A percentile compares a stretch with the other conserved stretches of the same genome.
These are phyloP conservation scores for Harpagifer antarcticus DNA, from an alignment of 2,797 vertebrate species.

Conservation along the genomic window DNA sequence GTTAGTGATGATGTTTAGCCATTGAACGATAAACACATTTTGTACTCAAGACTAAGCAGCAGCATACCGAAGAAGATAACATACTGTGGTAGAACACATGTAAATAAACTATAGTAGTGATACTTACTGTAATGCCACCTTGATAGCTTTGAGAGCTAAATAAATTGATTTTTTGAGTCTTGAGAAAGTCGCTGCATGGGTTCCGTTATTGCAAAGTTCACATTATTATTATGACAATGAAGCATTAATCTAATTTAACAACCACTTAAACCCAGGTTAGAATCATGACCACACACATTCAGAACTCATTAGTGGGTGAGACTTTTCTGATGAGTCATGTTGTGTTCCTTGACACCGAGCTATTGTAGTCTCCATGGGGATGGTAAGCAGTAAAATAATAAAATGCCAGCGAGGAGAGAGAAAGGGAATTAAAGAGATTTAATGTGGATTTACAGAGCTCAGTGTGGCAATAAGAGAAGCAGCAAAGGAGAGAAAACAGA, in stretches of 20 bases:
- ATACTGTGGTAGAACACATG: constrained; percentile 61
- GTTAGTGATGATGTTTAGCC: constrained; percentile 44
- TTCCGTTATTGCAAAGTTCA: background rate
- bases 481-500: constrained; percentile 23
- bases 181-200: constrained; percentile 17
- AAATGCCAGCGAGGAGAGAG: constrained; percentile 27
- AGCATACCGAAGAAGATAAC: constrained; percentile 9
- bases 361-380: constrained; percentile 47
- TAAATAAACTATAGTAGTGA: constrained; percentile 77
- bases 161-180: constrained; percentile 71
- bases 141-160: constrained; percentile 64
- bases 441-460: constrained; percentile 29
- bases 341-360: constrained; percentile 41
- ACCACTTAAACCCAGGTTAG: constrained; percentile 2
- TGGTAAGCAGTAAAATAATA: constrained; percentile 16
- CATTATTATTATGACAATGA: background rate
- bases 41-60: constrained; percentile 52
- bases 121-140: constrained; percentile 27
- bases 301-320: constrained; percentile 42
- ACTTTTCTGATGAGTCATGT: constrained; percentile 52
- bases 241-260: constrained; percentile 9
- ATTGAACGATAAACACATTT: constrained; percentile 45
- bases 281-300: constrained; percentile 45
- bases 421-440: constrained; percentile 21
- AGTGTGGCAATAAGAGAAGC: constrained; percentile 29